These are phyloP conservation scores for Pheosia tremula DNA, from an alignment of 2,888 invertebrate genomes.

Conservation along the genomic window DNA sequence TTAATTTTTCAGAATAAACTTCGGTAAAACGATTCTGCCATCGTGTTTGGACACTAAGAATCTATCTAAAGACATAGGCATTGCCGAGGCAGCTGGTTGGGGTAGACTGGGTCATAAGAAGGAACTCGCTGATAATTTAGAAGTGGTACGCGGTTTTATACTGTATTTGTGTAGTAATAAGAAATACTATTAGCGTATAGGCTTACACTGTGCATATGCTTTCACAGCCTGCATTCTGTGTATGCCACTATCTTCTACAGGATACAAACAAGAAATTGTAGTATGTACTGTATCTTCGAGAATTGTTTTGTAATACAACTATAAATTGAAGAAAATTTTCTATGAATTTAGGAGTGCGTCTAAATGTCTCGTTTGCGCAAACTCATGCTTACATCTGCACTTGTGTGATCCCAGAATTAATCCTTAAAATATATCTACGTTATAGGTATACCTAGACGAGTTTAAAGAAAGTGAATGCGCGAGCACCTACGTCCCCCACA, in stretches of 20 bases:
- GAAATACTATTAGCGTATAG: too few relatives aligned
- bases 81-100: slow-evolving; percentile 3
- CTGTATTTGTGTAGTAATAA: not conserved
- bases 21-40: slow-evolving; percentile 5
- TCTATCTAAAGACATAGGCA: not conserved
- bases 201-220: too few relatives aligned
- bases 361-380: too few relatives aligned
- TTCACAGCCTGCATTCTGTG: too few relatives aligned
- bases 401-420: too few relatives aligned
- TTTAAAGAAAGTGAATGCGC: slow-evolving; percentile 4
- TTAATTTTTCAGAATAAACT: slow-evolving; percentile 5
- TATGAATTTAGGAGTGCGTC: too few relatives aligned
- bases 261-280: too few relatives aligned
- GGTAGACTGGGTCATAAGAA: slow-evolving; percentile 1
- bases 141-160: slow-evolving; percentile 1
- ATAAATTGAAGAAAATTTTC: too few relatives aligned
- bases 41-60: not conserved
- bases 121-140: not conserved
- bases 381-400: too few relatives aligned
- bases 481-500: not conserved
- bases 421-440: not conserved
- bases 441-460: not conserved
- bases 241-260: too few relatives aligned
- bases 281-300: too few relatives aligned
- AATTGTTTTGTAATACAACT: too few relatives aligned